Evolutionary conservation across 2,113 vertebrate genomes (phyloP), one percentile per base, ranked within the genome.

Genomic region (Grantiella picta): DNA sequence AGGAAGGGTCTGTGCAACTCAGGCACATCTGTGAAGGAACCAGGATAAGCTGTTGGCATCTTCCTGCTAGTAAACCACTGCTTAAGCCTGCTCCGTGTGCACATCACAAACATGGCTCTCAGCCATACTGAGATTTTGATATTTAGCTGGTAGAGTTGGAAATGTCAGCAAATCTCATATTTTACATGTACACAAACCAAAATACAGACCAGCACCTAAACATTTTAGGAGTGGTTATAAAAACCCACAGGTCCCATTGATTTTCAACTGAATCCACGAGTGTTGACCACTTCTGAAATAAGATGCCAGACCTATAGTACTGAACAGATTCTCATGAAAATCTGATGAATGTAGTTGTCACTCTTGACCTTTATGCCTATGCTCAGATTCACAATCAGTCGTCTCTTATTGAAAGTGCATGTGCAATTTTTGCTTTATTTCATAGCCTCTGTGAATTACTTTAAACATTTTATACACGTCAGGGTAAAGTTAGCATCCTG

Each of bases 321-420:
- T 53, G 60, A 92, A 61, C 1, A 5, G 81, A 81, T 77, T 84
- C 81, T 91, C 83, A 84, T 24, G 72, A 91, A 92, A 94, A 91
- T 81, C 69, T 94, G 89, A 96, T 64, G n/a, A 91, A 95, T 91
- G 86, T 25, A 91, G 72, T 82, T 95, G 94, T 95, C 95, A 89
- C 57, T 92, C 86, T 65, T 97, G 95, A 96, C 95, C 95, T 97
- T 96, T 94, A 80, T 17, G 66, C 68, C 83, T 70, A 23, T 18
- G 65, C 81, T 94, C 47, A 60, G 56, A 94, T 93, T 91, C 76
- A 84, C 0, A 1, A 78, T 87, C 83, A 70, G 35, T 44, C 49
- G 60, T 69, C 71, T 92, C 68, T 92, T 87, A 87, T 50, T 82
- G 40, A 44, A 85, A 82, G 52, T 36, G 57, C 53, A 52, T 27